Percentiles rank a stretch among this genome's conserved stretches.
Conservation (phyloP, 1,140 invertebrate genomes). For the Musca domestica region DNA sequence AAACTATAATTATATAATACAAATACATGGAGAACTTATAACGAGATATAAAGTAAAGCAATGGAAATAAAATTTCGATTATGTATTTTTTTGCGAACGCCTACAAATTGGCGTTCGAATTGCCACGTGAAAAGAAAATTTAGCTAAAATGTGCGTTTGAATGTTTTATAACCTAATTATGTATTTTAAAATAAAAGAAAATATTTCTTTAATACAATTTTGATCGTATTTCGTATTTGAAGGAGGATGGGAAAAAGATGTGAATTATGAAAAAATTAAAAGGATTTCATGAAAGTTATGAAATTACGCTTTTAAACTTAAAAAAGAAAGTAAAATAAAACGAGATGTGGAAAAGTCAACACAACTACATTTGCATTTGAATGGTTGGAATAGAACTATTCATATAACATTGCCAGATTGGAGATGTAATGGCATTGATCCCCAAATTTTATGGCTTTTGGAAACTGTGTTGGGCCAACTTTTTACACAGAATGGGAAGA, state of each 20-base stretch:
- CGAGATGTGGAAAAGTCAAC: not conserved
- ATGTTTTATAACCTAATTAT: not conserved
- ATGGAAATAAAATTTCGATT: not conserved
- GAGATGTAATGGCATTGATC: too few species aligned
- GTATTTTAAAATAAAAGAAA: not conserved
- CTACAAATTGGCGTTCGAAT: too few species aligned
- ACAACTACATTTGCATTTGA: not conserved
- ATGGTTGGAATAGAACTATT: too few species aligned
- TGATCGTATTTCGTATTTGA: not conserved
- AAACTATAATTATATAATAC: too few species aligned
- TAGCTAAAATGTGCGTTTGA: too few species aligned
- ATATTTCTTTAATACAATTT: not conserved
- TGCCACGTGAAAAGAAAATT: too few species aligned
- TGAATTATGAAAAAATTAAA: not conserved
- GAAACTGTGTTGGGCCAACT: too few species aligned
- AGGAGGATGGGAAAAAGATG: not conserved
- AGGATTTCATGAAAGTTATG: too few species aligned
- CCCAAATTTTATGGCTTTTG: too few species aligned
- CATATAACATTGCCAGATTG: too few species aligned
- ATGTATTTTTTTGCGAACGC: not conserved
- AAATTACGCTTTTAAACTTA: constrained; percentile 5
- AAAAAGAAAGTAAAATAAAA: not conserved
- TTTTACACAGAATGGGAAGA: too few species aligned
- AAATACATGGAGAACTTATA: not conserved
- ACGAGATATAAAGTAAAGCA: not conserved